phyloP scores from a whole-genome alignment of 2,888 invertebrate species.

The Spisula subtruncata region DNA sequence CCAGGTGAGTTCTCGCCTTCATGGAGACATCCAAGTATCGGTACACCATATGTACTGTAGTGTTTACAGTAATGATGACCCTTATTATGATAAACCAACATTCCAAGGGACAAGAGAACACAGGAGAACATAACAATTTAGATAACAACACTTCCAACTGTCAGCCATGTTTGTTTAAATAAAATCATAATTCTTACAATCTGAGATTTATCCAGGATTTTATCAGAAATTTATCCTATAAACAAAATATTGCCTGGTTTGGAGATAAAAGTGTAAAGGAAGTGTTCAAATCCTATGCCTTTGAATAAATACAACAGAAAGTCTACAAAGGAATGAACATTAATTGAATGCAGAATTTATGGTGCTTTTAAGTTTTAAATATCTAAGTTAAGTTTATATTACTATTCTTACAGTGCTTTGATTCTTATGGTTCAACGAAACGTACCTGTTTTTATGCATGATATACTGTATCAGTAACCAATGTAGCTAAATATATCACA shows the following conservation, averaged over 20 bases:
- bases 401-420: too few species aligned
- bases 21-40: neutral
- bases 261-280: neutral
- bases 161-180: slow-evolving; percentile 41
- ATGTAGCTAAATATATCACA: too few species aligned
- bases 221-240: neutral
- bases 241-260: neutral
- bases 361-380: too few species aligned
- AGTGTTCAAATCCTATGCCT: neutral
- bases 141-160: slow-evolving; percentile 29
- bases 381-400: too few species aligned
- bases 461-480: too few species aligned
- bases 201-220: neutral
- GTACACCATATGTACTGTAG: neutral
- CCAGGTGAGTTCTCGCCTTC: neutral
- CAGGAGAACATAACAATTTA: slow-evolving; percentile 31
- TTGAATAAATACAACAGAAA: neutral
- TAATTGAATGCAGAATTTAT: neutral
- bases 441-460: neutral
- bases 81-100: neutral
- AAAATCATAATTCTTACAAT: neutral
- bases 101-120: neutral
- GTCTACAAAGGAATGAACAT: neutral
- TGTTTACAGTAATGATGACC: neutral
- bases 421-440: neutral